Conservation (phyloP, 1,140 invertebrate genomes). For the Drosophila nikananu region DNA sequence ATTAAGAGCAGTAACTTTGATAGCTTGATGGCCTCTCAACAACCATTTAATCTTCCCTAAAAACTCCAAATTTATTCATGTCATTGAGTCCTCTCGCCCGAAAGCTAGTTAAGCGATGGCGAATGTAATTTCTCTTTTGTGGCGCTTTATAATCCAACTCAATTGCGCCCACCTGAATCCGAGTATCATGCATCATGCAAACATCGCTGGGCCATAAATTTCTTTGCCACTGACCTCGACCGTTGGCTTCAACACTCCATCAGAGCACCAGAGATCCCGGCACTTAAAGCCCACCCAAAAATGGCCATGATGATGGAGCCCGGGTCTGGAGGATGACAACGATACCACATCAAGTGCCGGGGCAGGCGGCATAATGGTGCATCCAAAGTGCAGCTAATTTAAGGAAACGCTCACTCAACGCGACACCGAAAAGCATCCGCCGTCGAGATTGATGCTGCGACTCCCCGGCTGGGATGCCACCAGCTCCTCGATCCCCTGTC, state of each 20-base stretch:
- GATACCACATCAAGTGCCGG: conserved; percentile 48
- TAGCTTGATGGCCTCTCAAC: not conserved
- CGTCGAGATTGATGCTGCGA: conserved; percentile 31
- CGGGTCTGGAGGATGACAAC: conserved; percentile 7
- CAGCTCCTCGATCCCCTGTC: conserved; percentile 3
- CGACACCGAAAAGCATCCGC: conserved; percentile 56
- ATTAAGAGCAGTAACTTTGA: not conserved
- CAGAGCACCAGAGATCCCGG: conserved; percentile 54
- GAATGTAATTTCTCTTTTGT: conserved; percentile 59
- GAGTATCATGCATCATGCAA: conserved; percentile 56
- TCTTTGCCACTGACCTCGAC: conserved; percentile 60
- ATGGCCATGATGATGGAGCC: conserved; percentile 61
- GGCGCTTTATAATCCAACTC: conserved; percentile 52
- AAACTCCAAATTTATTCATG: conserved; percentile 10
- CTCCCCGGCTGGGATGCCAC: conserved; percentile 28
- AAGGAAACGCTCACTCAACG: conserved; percentile 75
- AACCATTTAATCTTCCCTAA: not conserved
- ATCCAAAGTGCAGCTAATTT: conserved; percentile 81
- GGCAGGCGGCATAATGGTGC: conserved; percentile 52
- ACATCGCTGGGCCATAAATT: conserved; percentile 59
- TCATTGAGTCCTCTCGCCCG: conserved; percentile 9
- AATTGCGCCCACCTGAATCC: conserved; percentile 70
- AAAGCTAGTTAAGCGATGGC: conserved; percentile 40
- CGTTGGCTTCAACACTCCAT: conserved; percentile 75
- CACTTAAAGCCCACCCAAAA: conserved; percentile 81